Base-by-base conservation (phyloP, 2,113 vertebrate genomes). In the Deroptyus accipitrinus region DNA sequence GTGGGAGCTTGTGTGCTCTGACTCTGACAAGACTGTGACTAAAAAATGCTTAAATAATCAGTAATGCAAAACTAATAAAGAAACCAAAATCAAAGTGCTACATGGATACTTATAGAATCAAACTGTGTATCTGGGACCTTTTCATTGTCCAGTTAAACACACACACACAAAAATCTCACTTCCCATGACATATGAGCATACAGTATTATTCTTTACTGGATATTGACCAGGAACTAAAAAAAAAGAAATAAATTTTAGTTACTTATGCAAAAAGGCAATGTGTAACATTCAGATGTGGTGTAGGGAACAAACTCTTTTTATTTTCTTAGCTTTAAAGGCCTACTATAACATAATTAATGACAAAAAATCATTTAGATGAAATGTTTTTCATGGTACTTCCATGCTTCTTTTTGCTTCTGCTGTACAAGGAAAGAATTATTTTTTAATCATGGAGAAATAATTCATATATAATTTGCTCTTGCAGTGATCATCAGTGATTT, bases 361-460 rank as follows among this genome's bases (percentile, higher is more conserved):
- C 84, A 94, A 79, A 42, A 35, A 72, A 63, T 70, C 11, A 91
- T 63, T 83, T 46, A 75, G 44, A 76, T 81, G 1, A 79, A 82
- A 82, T 63, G 0, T 70, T 95, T 48, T 64, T 92, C 20, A 42
- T 33, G 3, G 15, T 72, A 64, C 24, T 83, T 88, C 33, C 63
- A 55, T 64, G 18, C 2, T 84, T 73, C 8, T 67, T 94, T 61
- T 31, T 80, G 33, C 2, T 88, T 70, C 55, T 19, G 4, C 20
- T 78, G 15, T 5, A 25, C n/a, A 41, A 94, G 48, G 15, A 69
- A 83, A 93, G 4, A 90, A 46, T 68, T 85, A 54, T 20, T 54
- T 87, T 95, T 90, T 82, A 81, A 79, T 11, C 78, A 17, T 35
- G 49, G 51, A 73, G 7, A 92, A 92, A 95, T 88, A 96, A 77